These are phyloP conservation scores for Callithrix jacchus DNA, from an alignment of 2,113 vertebrate species.

Conservation along the genomic window DNA sequence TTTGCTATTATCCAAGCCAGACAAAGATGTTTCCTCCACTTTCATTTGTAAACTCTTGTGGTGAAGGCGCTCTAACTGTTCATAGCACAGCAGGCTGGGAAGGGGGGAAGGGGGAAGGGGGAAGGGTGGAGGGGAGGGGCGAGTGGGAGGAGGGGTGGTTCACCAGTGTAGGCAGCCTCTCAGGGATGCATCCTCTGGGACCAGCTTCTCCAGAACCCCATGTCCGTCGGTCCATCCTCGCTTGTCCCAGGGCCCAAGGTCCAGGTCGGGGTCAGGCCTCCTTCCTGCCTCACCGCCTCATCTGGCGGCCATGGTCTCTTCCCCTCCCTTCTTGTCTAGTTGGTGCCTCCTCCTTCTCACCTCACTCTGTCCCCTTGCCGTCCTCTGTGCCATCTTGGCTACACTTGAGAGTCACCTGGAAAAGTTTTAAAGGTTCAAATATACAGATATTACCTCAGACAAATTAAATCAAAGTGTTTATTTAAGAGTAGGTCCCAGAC, in stretches of 20 bases:
- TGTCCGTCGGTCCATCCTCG: conserved; percentile 75
- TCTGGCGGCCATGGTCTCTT: conserved; percentile 73
- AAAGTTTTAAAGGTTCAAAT: background rate
- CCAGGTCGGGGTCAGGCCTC: conserved; percentile 66
- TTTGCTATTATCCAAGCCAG: conserved; percentile 98
- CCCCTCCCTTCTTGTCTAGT: conserved; percentile 68
- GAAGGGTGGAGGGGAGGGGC: no score
- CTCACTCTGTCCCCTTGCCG: conserved; percentile 70
- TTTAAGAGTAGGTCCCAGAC: background rate
- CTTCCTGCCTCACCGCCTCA: conserved; percentile 70
- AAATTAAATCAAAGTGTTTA: conserved; percentile 6
- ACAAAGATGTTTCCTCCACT: conserved; percentile 99
- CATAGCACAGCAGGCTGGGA: conserved; percentile 88
- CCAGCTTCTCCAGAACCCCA: conserved; percentile 77
- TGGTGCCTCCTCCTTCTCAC: conserved; percentile 69
- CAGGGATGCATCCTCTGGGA: conserved; percentile 76
- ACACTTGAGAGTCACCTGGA: background rate
- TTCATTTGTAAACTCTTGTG: conserved; percentile 95
- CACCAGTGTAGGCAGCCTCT: conserved; percentile 65
- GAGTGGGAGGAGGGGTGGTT: background rate
- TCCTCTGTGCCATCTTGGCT: background rate
- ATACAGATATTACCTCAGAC: conserved; percentile 15
- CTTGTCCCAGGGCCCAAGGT: conserved; percentile 69
- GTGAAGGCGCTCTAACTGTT: conserved; percentile 87
- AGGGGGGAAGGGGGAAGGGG: background rate